phyloP scores from a whole-genome alignment of 2,797 vertebrate genomes.

The Botia almorhae region DNA sequence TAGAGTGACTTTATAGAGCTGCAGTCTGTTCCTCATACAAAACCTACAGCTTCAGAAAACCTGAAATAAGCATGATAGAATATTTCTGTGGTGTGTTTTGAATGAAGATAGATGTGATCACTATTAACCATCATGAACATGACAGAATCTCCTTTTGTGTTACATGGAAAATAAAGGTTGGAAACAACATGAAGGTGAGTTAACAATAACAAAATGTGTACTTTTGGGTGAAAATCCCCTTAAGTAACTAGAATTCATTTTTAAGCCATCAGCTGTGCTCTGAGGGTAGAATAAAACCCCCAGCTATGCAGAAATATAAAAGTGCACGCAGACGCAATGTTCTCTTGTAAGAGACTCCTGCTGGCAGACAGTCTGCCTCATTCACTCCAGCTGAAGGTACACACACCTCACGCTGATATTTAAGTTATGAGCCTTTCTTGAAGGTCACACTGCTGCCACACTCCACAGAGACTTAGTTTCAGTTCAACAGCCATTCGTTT shows the following conservation, averaged over 20 bases:
- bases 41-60: too few relatives aligned
- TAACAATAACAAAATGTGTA: too few relatives aligned
- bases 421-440: slow-evolving; percentile 32
- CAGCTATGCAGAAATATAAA: background rate
- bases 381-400: background rate
- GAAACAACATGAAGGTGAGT: background rate
- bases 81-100: too few relatives aligned
- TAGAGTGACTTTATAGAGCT: too few relatives aligned
- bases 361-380: slow-evolving; percentile 17
- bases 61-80: too few relatives aligned
- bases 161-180: background rate
- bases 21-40: too few relatives aligned
- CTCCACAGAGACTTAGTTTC: slow-evolving; percentile 9
- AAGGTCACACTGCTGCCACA: slow-evolving; percentile 24
- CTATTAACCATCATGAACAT: too few relatives aligned
- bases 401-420: slow-evolving; percentile 28
- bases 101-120: too few relatives aligned
- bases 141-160: background rate
- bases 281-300: background rate
- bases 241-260: background rate
- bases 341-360: slow-evolving; percentile 33
- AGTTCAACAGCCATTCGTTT: slow-evolving; percentile 33
- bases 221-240: background rate
- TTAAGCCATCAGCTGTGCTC: background rate
- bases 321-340: slow-evolving; percentile 34